Evolutionary conservation across 2,797 vertebrate genomes (phyloP).

Genomic region (Etheostoma perlongum): DNA sequence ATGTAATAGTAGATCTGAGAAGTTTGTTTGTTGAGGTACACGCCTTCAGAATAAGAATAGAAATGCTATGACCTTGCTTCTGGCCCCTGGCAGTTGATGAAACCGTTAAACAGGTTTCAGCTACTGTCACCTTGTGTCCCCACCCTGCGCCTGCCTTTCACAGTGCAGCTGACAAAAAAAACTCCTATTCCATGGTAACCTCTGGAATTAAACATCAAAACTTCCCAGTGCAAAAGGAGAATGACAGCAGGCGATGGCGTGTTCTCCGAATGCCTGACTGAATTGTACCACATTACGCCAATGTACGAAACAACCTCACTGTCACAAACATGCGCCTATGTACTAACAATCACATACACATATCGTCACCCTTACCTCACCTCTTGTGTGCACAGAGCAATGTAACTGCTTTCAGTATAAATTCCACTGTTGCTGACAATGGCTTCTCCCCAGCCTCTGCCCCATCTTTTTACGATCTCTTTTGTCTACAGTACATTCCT

Average conservation of each 20-base stretch:
- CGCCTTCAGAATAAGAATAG: constrained; percentile 50
- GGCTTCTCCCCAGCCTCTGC: constrained; percentile 63
- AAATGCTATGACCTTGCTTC: constrained; percentile 71
- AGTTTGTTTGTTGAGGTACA: constrained; percentile 40
- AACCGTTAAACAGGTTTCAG: constrained; percentile 77
- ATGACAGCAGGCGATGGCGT: constrained; percentile 58
- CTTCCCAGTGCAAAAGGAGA: constrained; percentile 62
- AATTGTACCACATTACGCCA: constrained; percentile 67
- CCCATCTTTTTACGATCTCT: constrained; percentile 72
- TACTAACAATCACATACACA: constrained; percentile 62
- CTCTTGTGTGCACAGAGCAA: constrained; percentile 69
- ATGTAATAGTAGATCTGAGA: constrained; percentile 5
- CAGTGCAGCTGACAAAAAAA: constrained; percentile 47
- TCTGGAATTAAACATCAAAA: constrained; percentile 81
- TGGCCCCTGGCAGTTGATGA: constrained; percentile 56
- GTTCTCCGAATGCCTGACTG: constrained; percentile 63
- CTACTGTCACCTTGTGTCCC: constrained; percentile 77
- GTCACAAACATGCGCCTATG: constrained; percentile 35
- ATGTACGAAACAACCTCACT: constrained; percentile 42
- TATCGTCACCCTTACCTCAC: constrained; percentile 61
- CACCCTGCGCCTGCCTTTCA: constrained; percentile 76
- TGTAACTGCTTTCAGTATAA: constrained; percentile 70
- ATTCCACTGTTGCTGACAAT: constrained; percentile 78
- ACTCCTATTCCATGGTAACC: constrained; percentile 78
- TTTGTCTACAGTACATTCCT: constrained; percentile 64